Conservation (phyloP, 2,888 invertebrate species). For the Ditylenchus weischeri region DNA sequence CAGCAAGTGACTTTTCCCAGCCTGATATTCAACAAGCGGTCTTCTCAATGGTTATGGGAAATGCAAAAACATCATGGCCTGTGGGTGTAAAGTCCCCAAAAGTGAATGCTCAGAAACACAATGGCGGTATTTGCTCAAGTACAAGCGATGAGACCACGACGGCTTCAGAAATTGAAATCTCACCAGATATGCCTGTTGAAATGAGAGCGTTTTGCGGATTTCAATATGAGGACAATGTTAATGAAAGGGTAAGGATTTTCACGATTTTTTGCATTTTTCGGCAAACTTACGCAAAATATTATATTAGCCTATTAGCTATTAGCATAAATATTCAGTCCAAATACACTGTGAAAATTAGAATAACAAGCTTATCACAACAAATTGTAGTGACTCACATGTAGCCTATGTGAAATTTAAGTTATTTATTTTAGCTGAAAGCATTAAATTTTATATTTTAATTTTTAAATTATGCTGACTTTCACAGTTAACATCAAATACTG, state of each 20-base stretch:
- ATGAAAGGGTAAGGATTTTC: conserved; percentile 18
- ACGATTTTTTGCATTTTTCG: neutral
- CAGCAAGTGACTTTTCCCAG: neutral
- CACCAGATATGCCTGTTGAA: conserved; percentile 22
- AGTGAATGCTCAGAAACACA: neutral
- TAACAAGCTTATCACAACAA: too few relatives aligned
- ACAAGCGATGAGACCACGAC: neutral
- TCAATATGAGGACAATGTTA: conserved; percentile 19
- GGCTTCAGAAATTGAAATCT: conserved; percentile 1
- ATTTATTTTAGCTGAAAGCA: too few relatives aligned
- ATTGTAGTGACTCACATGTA: too few relatives aligned
- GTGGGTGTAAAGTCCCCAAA: neutral
- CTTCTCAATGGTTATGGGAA: conserved; percentile 3
- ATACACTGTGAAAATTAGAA: too few relatives aligned
- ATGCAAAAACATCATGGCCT: neutral
- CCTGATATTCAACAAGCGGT: conserved; percentile 8
- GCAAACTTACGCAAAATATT: too few relatives aligned
- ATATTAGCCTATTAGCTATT: too few relatives aligned
- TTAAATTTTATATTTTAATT: too few relatives aligned
- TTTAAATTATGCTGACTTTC: too few relatives aligned
- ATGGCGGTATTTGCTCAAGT: neutral
- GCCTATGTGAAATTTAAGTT: too few relatives aligned
- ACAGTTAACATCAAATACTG: too few relatives aligned
- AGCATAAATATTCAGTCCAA: too few relatives aligned
- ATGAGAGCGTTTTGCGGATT: conserved; percentile 18